Evolutionary conservation across 2,888 invertebrate genomes (phyloP), one percentile per base, ranked within the genome.

Genomic region (Steinernema hermaphroditum): DNA sequence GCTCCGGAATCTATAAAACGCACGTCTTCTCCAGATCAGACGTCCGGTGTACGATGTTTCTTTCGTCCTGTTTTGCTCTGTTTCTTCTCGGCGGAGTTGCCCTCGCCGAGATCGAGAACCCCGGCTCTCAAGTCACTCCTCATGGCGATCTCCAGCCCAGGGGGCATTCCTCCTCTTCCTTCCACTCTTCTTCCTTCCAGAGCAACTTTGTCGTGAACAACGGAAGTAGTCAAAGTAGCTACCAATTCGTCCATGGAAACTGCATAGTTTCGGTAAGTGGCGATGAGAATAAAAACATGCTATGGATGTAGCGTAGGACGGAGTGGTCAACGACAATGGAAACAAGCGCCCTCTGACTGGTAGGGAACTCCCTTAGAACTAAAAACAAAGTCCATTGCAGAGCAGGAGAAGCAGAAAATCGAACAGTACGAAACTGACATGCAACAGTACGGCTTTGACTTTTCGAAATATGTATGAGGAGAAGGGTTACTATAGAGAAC

Each of bases 121-220:
- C 62, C 62, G 32, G 24, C 2, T 54, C 54, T 2, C 24, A 54
- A 12, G 37, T 37, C 6, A 37, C 37, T 37, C 37, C 37, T 4
- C 37, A 24, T 32, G 32, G 62, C n/a, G 34, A 4, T 1, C 27
- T 32, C 1, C 62, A 62, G 62, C 62, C 62, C 6, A 46, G n/a
- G n/a, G n/a, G 22, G n/a, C n/a, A 46, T n/a, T 29, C 62, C 37
- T 37, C 72, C 54, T 71, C 34, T 19, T 41, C 32, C 69, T 37
- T 29, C 37, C 34, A 24, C 68, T 74, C 69, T 34, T 73, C 44
- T 34, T 73, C 41, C 73, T 75, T 41, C 70, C 73, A 73, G 41
- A 74, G 14, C 73, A 73, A 54, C 73, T 75, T 43, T 75, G 62
- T 14, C 16, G 29, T 1, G 2, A 62, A 62, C 62, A 62, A 62